Evolutionary conservation across 2,888 invertebrate genomes (phyloP), one percentile per base, ranked within the genome.

Genomic region (Hemicrepidius hirtus): DNA sequence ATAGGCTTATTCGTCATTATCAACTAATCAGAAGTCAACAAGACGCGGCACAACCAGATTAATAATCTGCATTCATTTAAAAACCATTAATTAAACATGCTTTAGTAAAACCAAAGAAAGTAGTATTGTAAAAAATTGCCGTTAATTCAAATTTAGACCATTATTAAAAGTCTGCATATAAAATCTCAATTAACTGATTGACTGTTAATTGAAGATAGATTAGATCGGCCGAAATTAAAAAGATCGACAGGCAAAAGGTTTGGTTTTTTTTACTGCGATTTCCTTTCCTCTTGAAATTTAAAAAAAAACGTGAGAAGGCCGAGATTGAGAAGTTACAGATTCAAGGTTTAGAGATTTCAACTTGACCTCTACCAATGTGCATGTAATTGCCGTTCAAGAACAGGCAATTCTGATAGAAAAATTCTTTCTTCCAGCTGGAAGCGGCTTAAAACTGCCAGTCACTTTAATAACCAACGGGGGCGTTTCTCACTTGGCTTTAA

Each of bases 401-500:
- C 67, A 13, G 24, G 37, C 37, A 50, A 68, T 60, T 40, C 41
- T 37, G 37, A 40, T 65, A 41, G 50, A 68, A 68, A 68, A 68
- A 68, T 68, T 60, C 68, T 68, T 55, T 41, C 41, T 21, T 18
- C 35, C 59, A 21, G 49, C 49, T 24, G n/a, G 18, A 28, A 63
- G 49, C 53, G 40, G 40, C 50, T 60, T 50, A 62, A 59, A 62
- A 68, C 50, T 68, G 68, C 68, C 40, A 68, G 68, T 68, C 68
- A 68, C 62, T 60, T 62, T 68, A 68, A 68, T 62, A 68, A 68
- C 62, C 24, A 53, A 68, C 60, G 49, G 68, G 68, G 68, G 68
- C 68, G 68, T 68, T 68, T 37, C 68, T 40, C 21, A 40, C 41
- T n/a, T 37, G 60, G 50, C 40, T 68, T n/a, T 68, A 68, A 62